Percentiles rank a stretch among this genome's conserved stretches.
These are phyloP conservation scores for Piliocolobus tephrosceles DNA, from an alignment of 2,113 vertebrate species.

Conservation along the genomic window DNA sequence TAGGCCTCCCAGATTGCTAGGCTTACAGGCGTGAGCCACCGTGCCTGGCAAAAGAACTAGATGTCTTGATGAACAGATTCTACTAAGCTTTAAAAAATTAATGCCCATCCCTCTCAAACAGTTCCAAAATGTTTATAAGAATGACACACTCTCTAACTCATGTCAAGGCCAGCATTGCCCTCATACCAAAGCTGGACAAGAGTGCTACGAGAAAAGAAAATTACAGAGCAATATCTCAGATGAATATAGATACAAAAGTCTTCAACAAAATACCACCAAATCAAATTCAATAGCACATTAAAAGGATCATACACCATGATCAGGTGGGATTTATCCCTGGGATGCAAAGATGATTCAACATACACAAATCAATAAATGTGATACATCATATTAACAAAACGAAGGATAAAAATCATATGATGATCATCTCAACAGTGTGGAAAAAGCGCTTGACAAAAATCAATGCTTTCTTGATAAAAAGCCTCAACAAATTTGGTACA, in stretches of 20 bases:
- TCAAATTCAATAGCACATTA: background rate
- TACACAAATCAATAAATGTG: background rate
- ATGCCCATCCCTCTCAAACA: background rate
- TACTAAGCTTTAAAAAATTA: background rate
- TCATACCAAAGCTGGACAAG: background rate
- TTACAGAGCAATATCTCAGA: background rate
- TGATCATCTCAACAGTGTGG: background rate
- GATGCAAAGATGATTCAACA: background rate
- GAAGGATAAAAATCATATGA: background rate
- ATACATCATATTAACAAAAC: background rate
- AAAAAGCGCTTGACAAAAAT: background rate
- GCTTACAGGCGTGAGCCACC: too few relatives aligned
- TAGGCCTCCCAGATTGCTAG: too few relatives aligned
- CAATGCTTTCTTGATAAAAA: background rate
- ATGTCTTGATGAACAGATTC: background rate
- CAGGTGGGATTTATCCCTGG: background rate
- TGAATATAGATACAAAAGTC: background rate
- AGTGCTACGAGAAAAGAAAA: background rate
- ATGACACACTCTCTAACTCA: background rate
- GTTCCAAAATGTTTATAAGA: background rate
- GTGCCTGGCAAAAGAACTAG: background rate
- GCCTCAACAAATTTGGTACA: background rate
- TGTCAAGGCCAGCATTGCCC: background rate
- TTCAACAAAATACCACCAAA: background rate
- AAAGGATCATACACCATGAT: background rate